phyloP scores from a whole-genome alignment of 1,140 invertebrate species.

The Drosophila pseudoananassae region DNA sequence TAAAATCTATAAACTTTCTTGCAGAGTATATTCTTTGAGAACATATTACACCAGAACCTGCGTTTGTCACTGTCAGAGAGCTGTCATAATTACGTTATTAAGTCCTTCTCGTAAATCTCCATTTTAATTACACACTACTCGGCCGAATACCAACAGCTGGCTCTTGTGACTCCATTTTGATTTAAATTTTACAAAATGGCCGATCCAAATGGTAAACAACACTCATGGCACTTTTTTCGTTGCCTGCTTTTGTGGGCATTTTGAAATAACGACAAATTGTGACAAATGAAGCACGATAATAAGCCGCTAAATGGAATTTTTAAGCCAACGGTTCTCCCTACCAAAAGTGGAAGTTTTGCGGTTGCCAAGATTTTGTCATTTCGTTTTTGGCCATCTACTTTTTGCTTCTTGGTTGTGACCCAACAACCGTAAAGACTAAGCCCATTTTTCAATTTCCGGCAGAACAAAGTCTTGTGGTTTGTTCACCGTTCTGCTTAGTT shows the following conservation, averaged over 20 bases:
- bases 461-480: slow-evolving; percentile 60
- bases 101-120: slow-evolving; percentile 71
- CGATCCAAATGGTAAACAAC: slow-evolving; percentile 8
- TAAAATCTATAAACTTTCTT: neutral
- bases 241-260: slow-evolving; percentile 5
- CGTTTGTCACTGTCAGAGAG: slow-evolving; percentile 44
- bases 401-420: slow-evolving; percentile 36
- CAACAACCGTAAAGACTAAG: slow-evolving; percentile 41
- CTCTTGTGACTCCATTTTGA: slow-evolving; percentile 42
- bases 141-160: slow-evolving; percentile 4
- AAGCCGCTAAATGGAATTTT: slow-evolving; percentile 58
- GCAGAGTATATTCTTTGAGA: neutral
- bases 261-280: slow-evolving; percentile 54
- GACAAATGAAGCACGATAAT: slow-evolving; percentile 57
- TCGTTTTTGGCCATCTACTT: slow-evolving; percentile 18
- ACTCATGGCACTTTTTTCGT: neutral
- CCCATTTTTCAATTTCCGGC: slow-evolving; percentile 78
- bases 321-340: slow-evolving; percentile 25
- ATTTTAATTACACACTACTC: slow-evolving; percentile 64
- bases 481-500: slow-evolving; percentile 1
- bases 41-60: neutral
- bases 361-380: slow-evolving; percentile 51
- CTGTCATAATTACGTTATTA: slow-evolving; percentile 66
- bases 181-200: slow-evolving; percentile 32
- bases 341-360: slow-evolving; percentile 30